Conservation (phyloP, 1,140 invertebrate species). For the Cotesia typhae region DNA sequence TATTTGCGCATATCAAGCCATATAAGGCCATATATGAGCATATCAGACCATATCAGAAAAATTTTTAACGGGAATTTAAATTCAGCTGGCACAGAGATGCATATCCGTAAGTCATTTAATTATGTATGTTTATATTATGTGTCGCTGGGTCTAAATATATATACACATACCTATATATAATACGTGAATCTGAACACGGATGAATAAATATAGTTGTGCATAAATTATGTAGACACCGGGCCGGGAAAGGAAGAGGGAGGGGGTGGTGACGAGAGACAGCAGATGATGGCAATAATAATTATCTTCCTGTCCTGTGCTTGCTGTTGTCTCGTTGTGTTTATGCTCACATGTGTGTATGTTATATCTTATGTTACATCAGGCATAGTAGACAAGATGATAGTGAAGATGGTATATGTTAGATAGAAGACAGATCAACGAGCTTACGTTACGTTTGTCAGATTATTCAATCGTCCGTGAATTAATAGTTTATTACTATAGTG, state of each 20-base stretch:
- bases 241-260: not conserved
- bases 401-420: not conserved
- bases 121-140: not conserved
- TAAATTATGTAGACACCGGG: constrained; percentile 1
- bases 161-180: constrained; percentile 3
- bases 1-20: too few species aligned
- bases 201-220: constrained; percentile 10
- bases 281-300: constrained; percentile 18
- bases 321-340: not conserved
- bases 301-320: not conserved
- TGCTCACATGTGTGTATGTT: too few species aligned
- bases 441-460: not conserved
- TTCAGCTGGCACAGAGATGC: not conserved
- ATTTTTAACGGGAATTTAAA: too few species aligned
- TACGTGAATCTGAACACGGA: too few species aligned
- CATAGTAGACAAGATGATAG: constrained; percentile 2
- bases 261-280: constrained; percentile 6
- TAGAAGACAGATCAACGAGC: constrained; percentile 8
- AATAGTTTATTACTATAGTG: not conserved
- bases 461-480: constrained; percentile 8
- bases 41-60: too few species aligned
- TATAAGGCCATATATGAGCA: too few species aligned
- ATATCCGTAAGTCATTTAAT: constrained; percentile 11
- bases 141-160: not conserved
- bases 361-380: not conserved